Evolutionary conservation across 1,140 invertebrate genomes (phyloP), one percentile per base, ranked within the genome.

Genomic region (Papilio polyxenes): DNA sequence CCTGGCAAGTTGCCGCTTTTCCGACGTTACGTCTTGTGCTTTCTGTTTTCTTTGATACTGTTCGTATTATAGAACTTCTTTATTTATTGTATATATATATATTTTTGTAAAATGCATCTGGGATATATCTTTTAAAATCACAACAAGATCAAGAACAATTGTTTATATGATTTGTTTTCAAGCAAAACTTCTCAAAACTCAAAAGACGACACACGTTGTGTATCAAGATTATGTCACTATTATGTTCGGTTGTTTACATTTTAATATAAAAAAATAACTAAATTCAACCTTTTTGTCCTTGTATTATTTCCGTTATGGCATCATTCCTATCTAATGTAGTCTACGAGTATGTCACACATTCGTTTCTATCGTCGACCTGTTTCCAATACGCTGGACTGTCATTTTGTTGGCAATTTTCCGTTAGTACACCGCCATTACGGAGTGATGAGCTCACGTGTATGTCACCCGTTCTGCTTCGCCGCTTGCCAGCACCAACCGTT

Each of bases 161-260:
- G 23, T 31, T 31, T 31, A 31, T 44, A 6, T 44, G 1, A 4
- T 44, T 44, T 44, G 40, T 44, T 44, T 44, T 31, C 23, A 31
- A 31, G 23, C 23, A 31, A 31, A n/a, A n/a, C n/a, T n/a, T n/a
- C n/a, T n/a, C n/a, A n/a, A 7, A 44, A 44, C 40, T 6, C 4
- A 44, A 44, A 6, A 44, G 40, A 44, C 40, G 4, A 44, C 4
- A 7, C 7, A 44, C 40, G 7, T 7, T 51, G 49, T 10, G 10
- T 51, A 51, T 8, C 90, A 90, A 84, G 84, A 89, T 90, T 92
- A 87, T 89, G 89, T 88, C 86, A 87, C 83, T 89, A 90, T 92
- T 87, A 91, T 88, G 86, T 91, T 88, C 87, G 90, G 88, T 90
- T 89, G 84, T 87, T 83, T 83, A 85, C 84, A 72, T 37, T 74